Conservation (phyloP, 2,797 vertebrate genomes). For the Anguilla pacifica region DNA sequence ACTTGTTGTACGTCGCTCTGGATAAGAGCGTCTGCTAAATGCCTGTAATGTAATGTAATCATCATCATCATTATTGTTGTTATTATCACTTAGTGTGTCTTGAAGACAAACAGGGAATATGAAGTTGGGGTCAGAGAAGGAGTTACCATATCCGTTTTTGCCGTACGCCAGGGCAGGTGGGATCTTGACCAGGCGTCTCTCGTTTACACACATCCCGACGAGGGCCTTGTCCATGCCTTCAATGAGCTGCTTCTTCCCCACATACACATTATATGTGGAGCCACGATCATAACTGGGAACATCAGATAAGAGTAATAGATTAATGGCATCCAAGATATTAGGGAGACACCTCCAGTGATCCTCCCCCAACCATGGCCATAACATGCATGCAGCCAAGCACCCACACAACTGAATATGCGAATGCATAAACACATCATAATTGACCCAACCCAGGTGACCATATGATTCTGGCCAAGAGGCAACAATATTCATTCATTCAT, state of each 20-base stretch:
- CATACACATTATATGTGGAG: conserved; percentile 90
- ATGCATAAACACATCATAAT: conserved; percentile 15
- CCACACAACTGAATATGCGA: conserved; percentile 13
- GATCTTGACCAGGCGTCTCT: conserved; percentile 88
- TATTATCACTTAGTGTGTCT: not conserved
- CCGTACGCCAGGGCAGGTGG: conserved; percentile 90
- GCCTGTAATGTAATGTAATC: too few relatives aligned
- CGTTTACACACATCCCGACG: conserved; percentile 94
- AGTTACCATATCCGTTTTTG: conserved; percentile 86
- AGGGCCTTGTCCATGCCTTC: conserved; percentile 95
- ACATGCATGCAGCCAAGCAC: not conserved
- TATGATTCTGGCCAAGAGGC: not conserved
- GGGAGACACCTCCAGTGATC: conserved; percentile 34
- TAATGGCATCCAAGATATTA: not conserved
- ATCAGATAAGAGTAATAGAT: not conserved
- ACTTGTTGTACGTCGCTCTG: too few relatives aligned
- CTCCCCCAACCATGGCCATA: not conserved
- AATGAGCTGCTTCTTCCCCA: conserved; percentile 92
- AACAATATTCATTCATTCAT: not conserved
- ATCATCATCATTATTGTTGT: too few relatives aligned
- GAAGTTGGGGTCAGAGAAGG: not conserved
- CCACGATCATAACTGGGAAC: conserved; percentile 87
- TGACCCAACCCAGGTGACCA: not conserved
- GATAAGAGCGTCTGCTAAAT: too few relatives aligned
- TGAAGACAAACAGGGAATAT: not conserved